Conservation (phyloP, 2,888 invertebrate species). For the Molanna angustata region DNA sequence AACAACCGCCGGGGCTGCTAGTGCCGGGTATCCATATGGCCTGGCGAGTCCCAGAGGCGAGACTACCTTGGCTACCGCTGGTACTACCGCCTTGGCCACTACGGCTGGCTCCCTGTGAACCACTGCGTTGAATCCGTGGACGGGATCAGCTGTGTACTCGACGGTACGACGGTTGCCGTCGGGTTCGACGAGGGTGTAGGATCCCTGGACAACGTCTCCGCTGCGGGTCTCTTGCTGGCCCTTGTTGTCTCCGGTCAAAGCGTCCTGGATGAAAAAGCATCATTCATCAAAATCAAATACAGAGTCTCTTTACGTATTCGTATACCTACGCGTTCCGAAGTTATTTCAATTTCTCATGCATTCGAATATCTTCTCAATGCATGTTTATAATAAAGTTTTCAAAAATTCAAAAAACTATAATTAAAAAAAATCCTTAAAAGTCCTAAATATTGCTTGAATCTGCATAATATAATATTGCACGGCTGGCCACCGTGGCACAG, state of each 20-base stretch:
- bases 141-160: conserved; percentile 39
- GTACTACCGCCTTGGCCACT: conserved; percentile 35
- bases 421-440: no score
- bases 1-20: conserved; percentile 24
- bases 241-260: conserved; percentile 41
- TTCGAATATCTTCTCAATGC: no score
- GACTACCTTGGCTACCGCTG: conserved; percentile 37
- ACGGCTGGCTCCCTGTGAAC: conserved; percentile 39
- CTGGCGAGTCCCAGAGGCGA: conserved; percentile 28
- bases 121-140: conserved; percentile 40
- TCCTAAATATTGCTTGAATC: no score
- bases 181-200: conserved; percentile 40
- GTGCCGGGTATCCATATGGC: conserved; percentile 30
- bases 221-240: conserved; percentile 40
- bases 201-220: conserved; percentile 42
- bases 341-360: no score
- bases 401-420: no score
- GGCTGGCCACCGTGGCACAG: no score
- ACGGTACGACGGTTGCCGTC: conserved; percentile 42
- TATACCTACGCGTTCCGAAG: no score
- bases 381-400: no score
- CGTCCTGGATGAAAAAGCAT: conserved; percentile 35
- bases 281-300: no score
- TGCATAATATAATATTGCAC: no score
- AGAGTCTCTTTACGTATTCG: no score